These are phyloP conservation scores for Phylloscopus trochiloides DNA, from an alignment of 2,113 vertebrate genomes.

Conservation along the genomic window DNA sequence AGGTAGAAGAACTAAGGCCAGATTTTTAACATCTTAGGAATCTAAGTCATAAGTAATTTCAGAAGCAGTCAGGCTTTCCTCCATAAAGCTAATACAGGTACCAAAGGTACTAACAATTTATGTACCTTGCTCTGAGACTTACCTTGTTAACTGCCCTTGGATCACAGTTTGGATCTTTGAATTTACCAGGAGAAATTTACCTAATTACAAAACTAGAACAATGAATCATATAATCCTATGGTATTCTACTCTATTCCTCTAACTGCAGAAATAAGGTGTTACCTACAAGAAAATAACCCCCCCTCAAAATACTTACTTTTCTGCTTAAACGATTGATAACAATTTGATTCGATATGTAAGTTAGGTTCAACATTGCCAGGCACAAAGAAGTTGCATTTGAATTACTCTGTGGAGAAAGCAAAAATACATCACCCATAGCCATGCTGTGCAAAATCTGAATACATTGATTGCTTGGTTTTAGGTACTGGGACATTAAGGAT, in stretches of 20 bases:
- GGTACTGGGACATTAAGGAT: not conserved
- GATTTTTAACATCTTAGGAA: not conserved
- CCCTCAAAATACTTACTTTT: constrained; percentile 75
- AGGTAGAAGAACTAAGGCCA: not conserved
- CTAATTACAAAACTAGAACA: not conserved
- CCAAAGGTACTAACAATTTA: not conserved
- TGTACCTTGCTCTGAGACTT: not conserved
- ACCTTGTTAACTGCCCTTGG: not conserved
- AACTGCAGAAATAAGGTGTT: not conserved
- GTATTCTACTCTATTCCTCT: not conserved
- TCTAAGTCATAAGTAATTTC: not conserved
- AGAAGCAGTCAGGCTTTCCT: not conserved
- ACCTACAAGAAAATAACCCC: not conserved
- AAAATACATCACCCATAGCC: not conserved
- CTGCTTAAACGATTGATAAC: constrained; percentile 86
- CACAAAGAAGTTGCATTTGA: constrained; percentile 88
- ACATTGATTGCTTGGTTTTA: not conserved
- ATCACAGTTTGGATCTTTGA: not conserved
- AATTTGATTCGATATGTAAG: constrained; percentile 83
- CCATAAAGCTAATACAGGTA: not conserved
- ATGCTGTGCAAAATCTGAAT: not conserved
- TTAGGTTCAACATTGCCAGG: constrained; percentile 85
- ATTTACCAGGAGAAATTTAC: not conserved
- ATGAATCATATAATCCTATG: not conserved
- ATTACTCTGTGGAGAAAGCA: constrained; percentile 64